These are phyloP conservation scores for Bostrychus sinensis DNA, from an alignment of 2,113 vertebrate species.

Conservation along the genomic window DNA sequence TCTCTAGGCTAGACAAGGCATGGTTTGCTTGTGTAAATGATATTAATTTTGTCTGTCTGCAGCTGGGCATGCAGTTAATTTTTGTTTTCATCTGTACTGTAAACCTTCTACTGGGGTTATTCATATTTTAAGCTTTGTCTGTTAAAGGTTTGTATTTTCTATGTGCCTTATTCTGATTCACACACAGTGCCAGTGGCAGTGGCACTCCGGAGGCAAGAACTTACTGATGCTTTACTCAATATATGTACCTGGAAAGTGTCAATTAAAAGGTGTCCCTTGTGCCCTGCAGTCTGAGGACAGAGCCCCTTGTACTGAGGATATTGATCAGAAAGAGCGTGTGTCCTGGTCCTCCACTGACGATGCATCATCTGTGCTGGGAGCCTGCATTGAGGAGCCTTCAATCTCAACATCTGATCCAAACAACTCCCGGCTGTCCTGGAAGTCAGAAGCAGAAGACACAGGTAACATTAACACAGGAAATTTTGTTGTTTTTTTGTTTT, in stretches of 20 bases:
- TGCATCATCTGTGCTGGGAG: constrained; percentile 71
- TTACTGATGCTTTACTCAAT: neutral
- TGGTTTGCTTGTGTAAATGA: neutral
- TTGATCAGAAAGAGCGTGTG: constrained; percentile 62
- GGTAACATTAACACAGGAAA: constrained; percentile 13
- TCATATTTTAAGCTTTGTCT: too few relatives aligned
- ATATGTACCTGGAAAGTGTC: neutral
- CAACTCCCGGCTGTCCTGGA: constrained; percentile 31
- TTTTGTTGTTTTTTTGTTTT: too few relatives aligned
- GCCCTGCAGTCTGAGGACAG: constrained; percentile 40
- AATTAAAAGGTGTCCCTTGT: neutral
- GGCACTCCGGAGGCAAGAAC: too few relatives aligned
- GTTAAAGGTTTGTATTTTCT: too few relatives aligned
- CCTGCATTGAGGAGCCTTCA: constrained; percentile 59
- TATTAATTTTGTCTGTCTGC: neutral
- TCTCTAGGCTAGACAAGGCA: neutral
- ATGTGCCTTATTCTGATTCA: too few relatives aligned
- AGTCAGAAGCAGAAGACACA: constrained; percentile 45
- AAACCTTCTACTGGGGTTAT: too few relatives aligned
- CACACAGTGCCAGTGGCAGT: too few relatives aligned
- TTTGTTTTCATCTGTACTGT: neutral
- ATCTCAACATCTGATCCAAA: constrained; percentile 1
- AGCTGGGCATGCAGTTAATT: neutral
- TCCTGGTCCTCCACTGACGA: constrained; percentile 85
- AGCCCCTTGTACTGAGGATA: constrained; percentile 37